These are phyloP conservation scores for Hylyphantes graminicola DNA, from an alignment of 1,140 invertebrate genomes.

Conservation along the genomic window DNA sequence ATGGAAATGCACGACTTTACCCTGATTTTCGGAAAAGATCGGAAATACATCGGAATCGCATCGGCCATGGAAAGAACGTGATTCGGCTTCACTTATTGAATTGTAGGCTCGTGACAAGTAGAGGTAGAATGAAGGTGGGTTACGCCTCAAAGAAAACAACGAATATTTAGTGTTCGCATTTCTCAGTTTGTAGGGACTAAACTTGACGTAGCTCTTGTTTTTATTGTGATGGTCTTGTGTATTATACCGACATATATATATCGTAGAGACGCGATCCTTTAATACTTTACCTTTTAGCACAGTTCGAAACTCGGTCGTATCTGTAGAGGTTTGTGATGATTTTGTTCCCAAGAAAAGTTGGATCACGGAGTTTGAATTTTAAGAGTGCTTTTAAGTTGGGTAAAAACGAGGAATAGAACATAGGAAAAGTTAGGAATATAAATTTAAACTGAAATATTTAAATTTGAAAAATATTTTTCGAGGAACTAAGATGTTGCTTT, in stretches of 20 bases:
- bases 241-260: conserved; percentile 28
- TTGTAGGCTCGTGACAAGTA: conserved; percentile 43
- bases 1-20: too few relatives aligned
- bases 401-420: too few relatives aligned
- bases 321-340: not conserved
- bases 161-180: conserved; percentile 55
- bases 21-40: too few relatives aligned
- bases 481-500: too few relatives aligned
- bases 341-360: conserved; percentile 21
- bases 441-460: too few relatives aligned
- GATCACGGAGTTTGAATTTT: conserved; percentile 32
- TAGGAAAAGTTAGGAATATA: too few relatives aligned
- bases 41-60: too few relatives aligned
- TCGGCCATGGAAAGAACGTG: not conserved
- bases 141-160: conserved; percentile 54
- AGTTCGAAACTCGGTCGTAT: not conserved
- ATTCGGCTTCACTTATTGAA: conserved; percentile 26
- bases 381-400: not conserved
- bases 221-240: conserved; percentile 36
- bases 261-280: not conserved
- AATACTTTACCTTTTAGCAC: too few relatives aligned
- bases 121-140: conserved; percentile 44
- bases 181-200: conserved; percentile 36
- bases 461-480: too few relatives aligned
- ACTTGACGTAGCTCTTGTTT: conserved; percentile 42